These are phyloP conservation scores for Potamilus streckersoni DNA, from an alignment of 1,140 invertebrate genomes.

Conservation along the genomic window DNA sequence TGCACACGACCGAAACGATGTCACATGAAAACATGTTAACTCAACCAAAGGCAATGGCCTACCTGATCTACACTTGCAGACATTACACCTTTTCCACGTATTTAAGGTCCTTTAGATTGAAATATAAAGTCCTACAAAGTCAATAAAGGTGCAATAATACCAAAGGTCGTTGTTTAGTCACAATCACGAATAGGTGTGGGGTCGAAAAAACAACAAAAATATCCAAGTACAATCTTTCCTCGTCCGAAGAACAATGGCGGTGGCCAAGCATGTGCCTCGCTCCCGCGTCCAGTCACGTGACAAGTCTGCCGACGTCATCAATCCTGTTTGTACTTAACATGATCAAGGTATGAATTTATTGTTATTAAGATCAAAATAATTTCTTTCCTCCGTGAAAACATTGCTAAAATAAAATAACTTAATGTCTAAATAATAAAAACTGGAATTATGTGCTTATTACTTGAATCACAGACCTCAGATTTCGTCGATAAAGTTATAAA, in stretches of 20 bases:
- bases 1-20: conserved; percentile 16
- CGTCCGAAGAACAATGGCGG: conserved; percentile 53
- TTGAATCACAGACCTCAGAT: too few species aligned
- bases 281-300: conserved; percentile 57
- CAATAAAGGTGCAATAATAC: conserved; percentile 22
- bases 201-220: conserved; percentile 30
- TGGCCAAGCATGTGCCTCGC: conserved; percentile 59
- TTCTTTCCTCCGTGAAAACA: too few species aligned
- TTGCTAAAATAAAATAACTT: too few species aligned
- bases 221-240: conserved; percentile 34
- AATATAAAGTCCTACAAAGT: conserved; percentile 44
- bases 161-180: conserved; percentile 11
- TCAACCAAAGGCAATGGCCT: conserved; percentile 22
- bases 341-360: too few species aligned
- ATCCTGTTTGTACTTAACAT: too few species aligned
- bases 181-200: conserved; percentile 16
- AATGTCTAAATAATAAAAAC: too few species aligned
- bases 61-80: conserved; percentile 66
- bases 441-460: too few species aligned
- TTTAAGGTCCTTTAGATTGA: conserved; percentile 30
- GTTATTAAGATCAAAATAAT: too few species aligned
- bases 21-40: conserved; percentile 39
- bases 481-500: too few species aligned
- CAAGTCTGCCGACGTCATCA: conserved; percentile 38
- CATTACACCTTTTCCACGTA: conserved; percentile 55